A percentile compares a stretch with the other conserved stretches of the same genome.
These are phyloP conservation scores for Noturus placidus DNA, from an alignment of 2,113 vertebrate species.

Conservation along the genomic window DNA sequence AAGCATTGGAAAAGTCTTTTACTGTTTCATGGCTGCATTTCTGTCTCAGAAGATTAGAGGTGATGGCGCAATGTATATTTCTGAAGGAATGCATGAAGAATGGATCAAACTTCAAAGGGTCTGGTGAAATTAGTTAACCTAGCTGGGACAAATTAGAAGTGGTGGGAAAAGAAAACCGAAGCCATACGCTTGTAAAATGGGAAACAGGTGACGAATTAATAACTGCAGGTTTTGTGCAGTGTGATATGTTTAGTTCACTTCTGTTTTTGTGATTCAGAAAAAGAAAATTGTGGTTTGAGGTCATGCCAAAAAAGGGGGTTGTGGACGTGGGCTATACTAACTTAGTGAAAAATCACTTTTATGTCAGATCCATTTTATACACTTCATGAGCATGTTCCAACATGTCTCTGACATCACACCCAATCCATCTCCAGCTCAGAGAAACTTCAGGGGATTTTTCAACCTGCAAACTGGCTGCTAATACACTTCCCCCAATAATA, in stretches of 20 bases:
- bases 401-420: conserved; percentile 39
- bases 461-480: conserved; percentile 17
- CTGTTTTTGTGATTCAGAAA: conserved; percentile 9
- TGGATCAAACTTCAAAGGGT: conserved; percentile 41
- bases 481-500: conserved; percentile 4
- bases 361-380: conserved; percentile 23
- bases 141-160: conserved; percentile 34
- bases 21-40: conserved; percentile 28
- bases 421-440: conserved; percentile 34
- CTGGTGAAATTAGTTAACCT: conserved; percentile 41
- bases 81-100: conserved; percentile 25
- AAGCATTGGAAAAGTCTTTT: conserved; percentile 25
- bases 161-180: conserved; percentile 27
- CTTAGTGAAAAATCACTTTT: conserved; percentile 27
- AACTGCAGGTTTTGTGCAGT: conserved; percentile 15
- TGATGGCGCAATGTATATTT: conserved; percentile 39
- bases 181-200: conserved; percentile 28
- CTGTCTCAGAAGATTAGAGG: conserved; percentile 35
- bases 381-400: conserved; percentile 34
- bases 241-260: conserved; percentile 13
- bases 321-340: background rate
- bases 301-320: background rate
- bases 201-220: conserved; percentile 43
- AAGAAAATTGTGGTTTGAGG: conserved; percentile 31
- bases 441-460: conserved; percentile 36